These are phyloP conservation scores for Dysidea cf. avara DNA, from an alignment of 37 sponge, comb jelly and placozoan species.

Conservation along the genomic window DNA sequence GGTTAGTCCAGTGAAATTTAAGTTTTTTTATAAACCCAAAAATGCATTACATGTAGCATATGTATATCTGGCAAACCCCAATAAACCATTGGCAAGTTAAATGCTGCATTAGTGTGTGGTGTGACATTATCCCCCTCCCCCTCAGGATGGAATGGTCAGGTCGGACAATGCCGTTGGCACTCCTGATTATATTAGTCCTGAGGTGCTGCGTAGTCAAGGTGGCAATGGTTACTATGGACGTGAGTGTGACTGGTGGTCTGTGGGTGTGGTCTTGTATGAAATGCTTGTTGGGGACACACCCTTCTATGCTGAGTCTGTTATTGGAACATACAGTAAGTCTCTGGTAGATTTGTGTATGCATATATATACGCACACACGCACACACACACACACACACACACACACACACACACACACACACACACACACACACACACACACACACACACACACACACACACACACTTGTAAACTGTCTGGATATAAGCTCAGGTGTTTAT, in stretches of 20 bases:
- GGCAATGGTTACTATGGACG: constrained; percentile 89
- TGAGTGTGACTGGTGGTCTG: constrained; percentile 99
- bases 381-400: no score
- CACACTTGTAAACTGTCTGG: no score
- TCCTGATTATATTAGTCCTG: constrained; percentile 98
- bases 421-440: no score
- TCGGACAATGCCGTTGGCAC: constrained; percentile 97
- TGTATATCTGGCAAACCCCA: no score
- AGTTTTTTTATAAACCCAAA: no score
- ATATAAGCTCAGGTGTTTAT: no score
- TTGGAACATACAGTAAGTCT: constrained; percentile 85
- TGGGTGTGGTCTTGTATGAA: constrained; percentile 96
- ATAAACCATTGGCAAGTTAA: not conserved
- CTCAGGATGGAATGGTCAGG: constrained; percentile 79
- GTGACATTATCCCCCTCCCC: no score
- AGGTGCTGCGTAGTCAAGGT: constrained; percentile 92
- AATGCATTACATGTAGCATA: no score
- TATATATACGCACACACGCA: not conserved
- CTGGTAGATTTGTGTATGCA: no score
- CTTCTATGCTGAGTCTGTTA: constrained; percentile 92
- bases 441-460: no score
- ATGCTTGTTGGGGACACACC: constrained; percentile 96
- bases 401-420: no score
- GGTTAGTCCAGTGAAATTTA: no score
- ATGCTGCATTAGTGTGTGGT: not conserved